Conservation (phyloP, 2,888 invertebrate species). For the Mycalesis mineus region DNA sequence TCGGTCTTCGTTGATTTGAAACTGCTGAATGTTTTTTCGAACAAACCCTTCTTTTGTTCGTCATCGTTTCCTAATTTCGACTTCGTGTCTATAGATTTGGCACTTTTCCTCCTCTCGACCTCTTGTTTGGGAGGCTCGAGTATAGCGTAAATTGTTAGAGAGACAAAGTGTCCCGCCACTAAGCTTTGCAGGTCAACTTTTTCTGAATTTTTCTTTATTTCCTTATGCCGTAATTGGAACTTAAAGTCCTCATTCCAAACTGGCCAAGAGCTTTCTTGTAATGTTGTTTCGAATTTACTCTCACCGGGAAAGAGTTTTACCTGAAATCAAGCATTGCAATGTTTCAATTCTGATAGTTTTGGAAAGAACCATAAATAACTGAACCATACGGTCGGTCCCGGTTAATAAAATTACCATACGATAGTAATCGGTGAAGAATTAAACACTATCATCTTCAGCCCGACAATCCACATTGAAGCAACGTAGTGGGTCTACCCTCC, state of each 20-base stretch:
- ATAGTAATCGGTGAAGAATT: too few relatives aligned
- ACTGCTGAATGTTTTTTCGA: slow-evolving; percentile 71
- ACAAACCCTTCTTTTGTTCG: slow-evolving; percentile 68
- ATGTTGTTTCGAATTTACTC: slow-evolving; percentile 85
- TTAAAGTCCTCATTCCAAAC: slow-evolving; percentile 88
- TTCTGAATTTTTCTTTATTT: slow-evolving; percentile 65
- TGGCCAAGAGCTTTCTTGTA: slow-evolving; percentile 87
- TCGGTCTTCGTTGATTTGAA: slow-evolving; percentile 68
- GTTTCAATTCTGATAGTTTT: too few relatives aligned
- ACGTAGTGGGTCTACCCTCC: too few relatives aligned
- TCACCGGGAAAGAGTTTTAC: slow-evolving; percentile 87
- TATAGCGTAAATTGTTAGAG: slow-evolving; percentile 83
- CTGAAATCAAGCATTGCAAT: too few relatives aligned
- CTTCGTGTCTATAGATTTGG: slow-evolving; percentile 47
- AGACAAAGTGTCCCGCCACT: slow-evolving; percentile 82
- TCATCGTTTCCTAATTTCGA: slow-evolving; percentile 64
- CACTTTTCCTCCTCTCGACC: slow-evolving; percentile 54
- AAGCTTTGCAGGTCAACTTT: slow-evolving; percentile 75
- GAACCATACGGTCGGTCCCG: too few relatives aligned
- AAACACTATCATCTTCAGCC: too few relatives aligned
- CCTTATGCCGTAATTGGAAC: slow-evolving; percentile 80
- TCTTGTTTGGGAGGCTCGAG: slow-evolving; percentile 77
- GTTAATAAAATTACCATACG: too few relatives aligned
- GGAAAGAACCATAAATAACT: too few relatives aligned
- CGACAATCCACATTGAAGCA: too few relatives aligned